Base-by-base conservation (phyloP, 1,140 invertebrate species). In the Halyomorpha halys region DNA sequence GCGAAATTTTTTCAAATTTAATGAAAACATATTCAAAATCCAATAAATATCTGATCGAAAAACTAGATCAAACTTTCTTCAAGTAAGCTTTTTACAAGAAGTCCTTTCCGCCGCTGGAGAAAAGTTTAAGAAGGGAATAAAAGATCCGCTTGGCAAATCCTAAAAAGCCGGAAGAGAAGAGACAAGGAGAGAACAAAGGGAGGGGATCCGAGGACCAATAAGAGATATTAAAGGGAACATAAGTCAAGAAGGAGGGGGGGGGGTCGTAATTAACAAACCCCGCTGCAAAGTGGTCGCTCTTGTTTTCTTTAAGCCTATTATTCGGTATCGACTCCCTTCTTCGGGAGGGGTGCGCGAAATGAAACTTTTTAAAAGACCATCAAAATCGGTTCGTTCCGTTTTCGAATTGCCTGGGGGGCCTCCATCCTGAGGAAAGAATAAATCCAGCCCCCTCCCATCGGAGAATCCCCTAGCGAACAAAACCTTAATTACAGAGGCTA, bases 301-400 rank as follows among this genome's bases (percentile, higher is more conserved):
- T 56, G 53, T 56, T 56, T 56, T 56, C 21, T 56, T 56, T 56
- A 56, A 56, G 53, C 53, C 53, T 56, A 56, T 56, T 56, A 44
- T 45, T 61, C 59, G 44, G 6, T 61, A 45, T 62, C n/a, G 30
- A 18, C 44, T 53, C 49, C 49, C 49, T 53, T n/a, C 49, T 13
- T 59, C 56, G 6, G 34, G 39, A n/a, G 15, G 54, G 59, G 30
- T 15, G 8, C 39, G 15, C 45, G 56, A 65, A 65, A 65, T 65
- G 63, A 65, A 65, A 65, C 63, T 65, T 65, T 65, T 65, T 11
- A 39, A 65, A 65, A 60, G 63, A 65, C 63, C 63, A 65, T 65
- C 63, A 65, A 65, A 65, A 65, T 65, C 63, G 63, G 19, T 65
- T 47, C 63, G 63, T 65, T 65, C 63, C 63, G 63, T 65, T 65